Evolutionary conservation across 2,113 vertebrate species (phyloP), one percentile per base, ranked within the genome.

Genomic region (Nyctereutes procyonoides): DNA sequence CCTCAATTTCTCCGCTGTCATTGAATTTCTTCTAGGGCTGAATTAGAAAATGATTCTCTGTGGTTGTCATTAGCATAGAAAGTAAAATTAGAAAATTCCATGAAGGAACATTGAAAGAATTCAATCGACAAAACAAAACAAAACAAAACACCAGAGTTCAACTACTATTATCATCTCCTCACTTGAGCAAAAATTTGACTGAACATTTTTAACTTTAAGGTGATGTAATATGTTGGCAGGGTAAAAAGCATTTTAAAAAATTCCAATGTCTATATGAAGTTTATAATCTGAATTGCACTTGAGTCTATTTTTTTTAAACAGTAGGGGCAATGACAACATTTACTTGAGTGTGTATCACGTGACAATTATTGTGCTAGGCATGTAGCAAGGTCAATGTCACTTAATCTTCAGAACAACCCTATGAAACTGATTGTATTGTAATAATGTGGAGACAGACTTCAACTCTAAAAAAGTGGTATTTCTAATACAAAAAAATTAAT

Each of bases 141-240:
- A n/a, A 79, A 43, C 12, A 81, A 43, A 35, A 88, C 5, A 77
- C n/a, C 67, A 69, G 30, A 76, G 13, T 48, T 88, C 8, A 94
- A 5, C 38, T 28, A 73, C 16, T 8, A 92, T 69, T 93, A 84
- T 91, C 19, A 84, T 38, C 5, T 87, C 16, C 30, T 65, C n/a
- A 56, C 8, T 73, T 83, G 38, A 82, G 1, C 20, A 87, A 77
- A 87, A 55, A 26, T 65, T 20, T 86, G 71, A 38, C 8, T 51
- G 3, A 95, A 13, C 15, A 65, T 73, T 89, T 89, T 43, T 51
- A 71, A 88, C 65, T 77, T 73, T 38, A 30, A 24, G 8, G 10
- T 16, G 32, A 0, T 10, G 20, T 2, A 60, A 0, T 55, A 65
- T 2, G 0, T 38, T 1, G 15, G 35, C 7, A 22, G 51, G 9